A percentile compares a stretch with the other conserved stretches of the same genome.
phyloP scores from a whole-genome alignment of 2,113 vertebrate species.

The Embiotoca jacksoni region DNA sequence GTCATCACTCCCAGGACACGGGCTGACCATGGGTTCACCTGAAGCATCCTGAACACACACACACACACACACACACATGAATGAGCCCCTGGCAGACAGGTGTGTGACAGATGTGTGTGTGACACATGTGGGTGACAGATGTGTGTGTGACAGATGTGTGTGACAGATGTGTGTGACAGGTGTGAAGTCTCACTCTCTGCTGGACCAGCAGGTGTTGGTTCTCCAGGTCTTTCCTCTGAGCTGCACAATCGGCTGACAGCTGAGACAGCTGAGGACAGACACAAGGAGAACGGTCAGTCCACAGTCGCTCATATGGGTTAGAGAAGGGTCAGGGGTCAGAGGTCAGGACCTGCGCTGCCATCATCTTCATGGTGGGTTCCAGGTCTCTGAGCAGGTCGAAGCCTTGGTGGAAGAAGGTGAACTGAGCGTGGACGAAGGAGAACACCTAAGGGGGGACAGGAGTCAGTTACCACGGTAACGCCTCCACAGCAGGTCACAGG shows the following conservation, averaged over 20 bases:
- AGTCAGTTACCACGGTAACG: too few relatives aligned
- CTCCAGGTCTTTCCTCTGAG: constrained; percentile 82
- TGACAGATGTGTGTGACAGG: too few relatives aligned
- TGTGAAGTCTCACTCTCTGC: constrained; percentile 76
- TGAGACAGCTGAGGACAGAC: constrained; percentile 73
- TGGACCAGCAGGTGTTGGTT: constrained; percentile 83
- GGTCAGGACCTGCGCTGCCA: constrained; percentile 77
- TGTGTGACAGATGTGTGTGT: too few relatives aligned
- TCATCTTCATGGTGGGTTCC: constrained; percentile 83
- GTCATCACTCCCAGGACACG: constrained; percentile 50
- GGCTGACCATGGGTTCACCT: constrained; percentile 72
- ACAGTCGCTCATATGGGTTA: not conserved
- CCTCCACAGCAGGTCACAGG: too few relatives aligned
- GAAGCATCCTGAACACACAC: constrained; percentile 77
- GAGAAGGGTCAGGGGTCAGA: not conserved
- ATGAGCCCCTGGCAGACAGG: too few relatives aligned
- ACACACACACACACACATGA: constrained; percentile 5
- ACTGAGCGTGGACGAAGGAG: constrained; percentile 86
- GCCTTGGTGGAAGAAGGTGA: constrained; percentile 87
- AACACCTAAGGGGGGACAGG: constrained; percentile 73
- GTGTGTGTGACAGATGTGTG: too few relatives aligned
- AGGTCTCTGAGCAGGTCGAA: constrained; percentile 84
- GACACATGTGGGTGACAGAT: too few relatives aligned
- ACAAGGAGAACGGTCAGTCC: not conserved
- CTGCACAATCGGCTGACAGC: constrained; percentile 68